These are phyloP conservation scores for Chrysogorgia sp. DNA, from an alignment of 92 coral and sea anemone species.

Conservation along the genomic window DNA sequence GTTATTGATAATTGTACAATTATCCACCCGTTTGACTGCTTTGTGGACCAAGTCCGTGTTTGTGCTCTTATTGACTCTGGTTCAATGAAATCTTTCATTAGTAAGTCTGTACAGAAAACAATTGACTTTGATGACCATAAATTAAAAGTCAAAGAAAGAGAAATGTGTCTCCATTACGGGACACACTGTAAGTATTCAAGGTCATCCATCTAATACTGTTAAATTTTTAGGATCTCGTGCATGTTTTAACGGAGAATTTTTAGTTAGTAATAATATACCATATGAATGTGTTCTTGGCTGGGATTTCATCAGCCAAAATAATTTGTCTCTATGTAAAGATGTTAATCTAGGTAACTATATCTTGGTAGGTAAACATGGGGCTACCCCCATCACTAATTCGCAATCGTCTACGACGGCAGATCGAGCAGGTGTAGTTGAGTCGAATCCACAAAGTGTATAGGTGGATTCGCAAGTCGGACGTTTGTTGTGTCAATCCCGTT, in stretches of 20 bases:
- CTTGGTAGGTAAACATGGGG: not conserved
- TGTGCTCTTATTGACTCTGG: constrained; percentile 59
- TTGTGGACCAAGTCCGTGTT: constrained; percentile 47
- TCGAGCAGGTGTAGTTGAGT: constrained; percentile 5
- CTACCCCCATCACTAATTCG: not conserved
- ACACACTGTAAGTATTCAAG: constrained; percentile 2
- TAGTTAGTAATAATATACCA: constrained; percentile 34
- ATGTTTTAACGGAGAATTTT: not conserved
- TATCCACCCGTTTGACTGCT: constrained; percentile 36
- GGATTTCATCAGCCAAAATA: constrained; percentile 40
- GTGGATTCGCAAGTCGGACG: too few species aligned
- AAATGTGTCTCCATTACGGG: constrained; percentile 27
- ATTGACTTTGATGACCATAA: not conserved
- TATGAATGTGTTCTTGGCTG: constrained; percentile 43
- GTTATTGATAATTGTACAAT: not conserved
- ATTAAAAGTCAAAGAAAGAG: not conserved
- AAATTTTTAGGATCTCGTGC: not conserved
- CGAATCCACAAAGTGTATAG: not conserved
- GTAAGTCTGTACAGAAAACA: not conserved
- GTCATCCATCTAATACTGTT: not conserved
- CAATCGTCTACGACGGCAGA: constrained; percentile 6
- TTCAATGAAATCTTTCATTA: constrained; percentile 51
- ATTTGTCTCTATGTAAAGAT: not conserved
- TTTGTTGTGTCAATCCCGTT: constrained; percentile 31
- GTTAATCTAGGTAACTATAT: not conserved